phyloP scores from a whole-genome alignment of 1,140 invertebrate species.

The Palaemon carinicauda region DNA sequence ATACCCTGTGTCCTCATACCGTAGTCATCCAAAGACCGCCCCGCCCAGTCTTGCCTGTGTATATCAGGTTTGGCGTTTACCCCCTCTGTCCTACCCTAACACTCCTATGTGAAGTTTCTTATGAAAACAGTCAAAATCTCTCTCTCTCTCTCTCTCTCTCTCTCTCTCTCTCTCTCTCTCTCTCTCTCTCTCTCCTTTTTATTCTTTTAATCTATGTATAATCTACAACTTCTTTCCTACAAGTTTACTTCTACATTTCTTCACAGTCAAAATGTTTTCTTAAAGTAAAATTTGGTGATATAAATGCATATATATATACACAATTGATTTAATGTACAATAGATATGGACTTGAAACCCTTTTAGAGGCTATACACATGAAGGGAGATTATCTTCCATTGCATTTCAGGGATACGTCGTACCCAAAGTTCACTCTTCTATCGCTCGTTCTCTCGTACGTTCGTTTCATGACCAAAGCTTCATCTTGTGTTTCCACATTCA shows the following conservation, averaged over 20 bases:
- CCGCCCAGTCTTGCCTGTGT: neutral
- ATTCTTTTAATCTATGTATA: neutral
- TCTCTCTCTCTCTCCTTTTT: neutral
- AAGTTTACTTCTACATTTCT: neutral
- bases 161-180: neutral
- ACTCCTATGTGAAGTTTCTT: neutral
- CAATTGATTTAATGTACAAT: too few species aligned
- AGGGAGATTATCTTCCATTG: too few species aligned
- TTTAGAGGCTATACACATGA: too few species aligned
- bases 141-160: conserved; percentile 7
- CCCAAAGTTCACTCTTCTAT: too few species aligned
- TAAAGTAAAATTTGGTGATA: too few species aligned
- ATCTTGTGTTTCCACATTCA: too few species aligned
- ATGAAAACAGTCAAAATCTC: neutral
- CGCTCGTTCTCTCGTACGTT: too few species aligned
- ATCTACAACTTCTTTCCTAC: neutral
- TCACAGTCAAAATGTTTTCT: neutral
- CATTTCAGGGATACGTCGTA: too few species aligned
- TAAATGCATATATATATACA: too few species aligned
- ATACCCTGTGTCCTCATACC: neutral
- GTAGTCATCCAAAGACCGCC: too few species aligned
- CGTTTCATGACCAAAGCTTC: too few species aligned
- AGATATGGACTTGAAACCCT: too few species aligned
- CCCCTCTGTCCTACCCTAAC: neutral
- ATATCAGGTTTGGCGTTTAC: neutral